Evolutionary conservation across 2,888 invertebrate species (phyloP), one percentile per base, ranked within the genome.

Genomic region (Himalopsyche japonica): DNA sequence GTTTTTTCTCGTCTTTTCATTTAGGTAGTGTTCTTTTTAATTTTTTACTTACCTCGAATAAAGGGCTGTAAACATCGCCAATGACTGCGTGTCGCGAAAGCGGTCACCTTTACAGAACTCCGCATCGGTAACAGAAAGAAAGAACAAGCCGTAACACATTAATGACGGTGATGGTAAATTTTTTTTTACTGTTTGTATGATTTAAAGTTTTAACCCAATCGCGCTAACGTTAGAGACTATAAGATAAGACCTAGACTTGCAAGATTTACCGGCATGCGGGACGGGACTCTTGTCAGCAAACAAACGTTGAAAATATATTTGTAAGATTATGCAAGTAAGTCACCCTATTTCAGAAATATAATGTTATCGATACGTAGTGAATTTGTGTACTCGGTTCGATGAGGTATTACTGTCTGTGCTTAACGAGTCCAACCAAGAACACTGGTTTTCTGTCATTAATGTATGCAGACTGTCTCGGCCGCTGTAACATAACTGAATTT

Each of bases 261-360:
- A 79, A 82, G 84, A 84, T 84, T 79, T 79, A 81, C 77, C 78
- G 30, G 57, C 57, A 57, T 20, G n/a, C 64, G 24, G 32, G 49
- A 76, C 64, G 24, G 32, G 49, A 76, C 24, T 76, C 57, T 84
- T 84, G 70, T 84, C 82, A 84, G 79, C 78, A 70, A 77, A 64
- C 43, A 37, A 43, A 64, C 43, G 48, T 64, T 78, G 37, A 79
- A 79, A 80, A 81, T 85, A 81, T 85, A 85, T 80, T 82, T 85
- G 37, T 83, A 85, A 81, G 85, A 37, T 80, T 83, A 80, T 78
- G 82, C 78, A 79, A 80, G 37, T 83, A 83, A 85, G 85, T 85
- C 85, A 83, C 85, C 47, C 49, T 82, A 70, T 82, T 84, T 82
- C 82, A 34, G 47, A 79, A 57, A 76, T 76, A 64, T 82, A 85